Evolutionary conservation across 1,140 invertebrate species (phyloP), one percentile per base, ranked within the genome.

Genomic region (Sitobion miscanthi): DNA sequence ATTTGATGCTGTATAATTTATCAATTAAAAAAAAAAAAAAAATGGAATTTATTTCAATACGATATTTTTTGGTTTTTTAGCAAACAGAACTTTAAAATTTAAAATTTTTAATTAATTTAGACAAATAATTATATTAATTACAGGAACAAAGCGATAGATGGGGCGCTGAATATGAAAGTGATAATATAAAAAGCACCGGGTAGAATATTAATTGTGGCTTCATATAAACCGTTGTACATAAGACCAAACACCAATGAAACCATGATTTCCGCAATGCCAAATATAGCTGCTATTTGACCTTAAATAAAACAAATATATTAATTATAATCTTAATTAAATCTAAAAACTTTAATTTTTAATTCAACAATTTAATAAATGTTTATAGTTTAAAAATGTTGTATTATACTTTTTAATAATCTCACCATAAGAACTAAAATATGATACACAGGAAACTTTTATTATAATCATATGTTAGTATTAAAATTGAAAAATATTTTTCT

Each of bases 231-330:
- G 38, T 62, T 90, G 38, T 90, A 90, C 54, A 69, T 5, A 14
- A 90, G 89, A 45, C 89, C 89, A 57, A 62, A 90, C 25, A 90
- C 9, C 14, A 90, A 45, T 6, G 89, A 57, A 42, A 57, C 54
- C 9, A 62, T 17, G 3, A 90, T 62, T 62, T 90, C 89, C 1
- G 52, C 52, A 57, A 90, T 90, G 2, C 89, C 89, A 57, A 62
- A 90, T 45, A 90, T 62, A 11, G 89, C 89, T 2, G 89, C 35
- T 62, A 69, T 45, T 90, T 90, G 89, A 62, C 54, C 89, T 90
- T 42, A 30, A 62, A 89, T 30, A 23, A 54, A 54, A 25, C 9
- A 54, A 38, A 89, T 35, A 25, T 52, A 47, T 21, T 47, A 25
- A 85, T 85, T 85, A 25, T 45, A 42, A 83, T 2, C 30, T 30